A percentile compares a stretch with the other conserved stretches of the same genome.
Conservation (phyloP, 2,888 invertebrate species). For the Yponomeuta cagnagella region DNA sequence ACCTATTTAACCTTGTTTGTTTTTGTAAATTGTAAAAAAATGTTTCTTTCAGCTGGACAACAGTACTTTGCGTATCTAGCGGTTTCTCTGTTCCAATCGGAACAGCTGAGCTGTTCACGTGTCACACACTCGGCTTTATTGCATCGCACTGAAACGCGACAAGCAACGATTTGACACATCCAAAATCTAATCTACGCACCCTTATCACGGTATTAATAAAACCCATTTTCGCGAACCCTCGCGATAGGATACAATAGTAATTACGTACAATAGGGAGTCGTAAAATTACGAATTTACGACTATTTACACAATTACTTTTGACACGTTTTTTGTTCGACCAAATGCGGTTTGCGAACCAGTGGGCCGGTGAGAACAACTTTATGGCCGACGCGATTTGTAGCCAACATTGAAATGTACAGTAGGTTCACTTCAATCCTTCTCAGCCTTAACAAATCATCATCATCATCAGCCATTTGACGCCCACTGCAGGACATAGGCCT, state of each 20-base stretch:
- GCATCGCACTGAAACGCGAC: constrained; percentile 6
- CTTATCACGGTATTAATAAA: constrained; percentile 1
- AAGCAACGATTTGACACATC: constrained; percentile 12
- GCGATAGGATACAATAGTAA: no score
- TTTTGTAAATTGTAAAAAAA: no score
- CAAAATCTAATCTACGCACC: constrained; percentile 11
- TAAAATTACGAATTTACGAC: constrained; percentile 15
- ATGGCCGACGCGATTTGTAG: constrained; percentile 6
- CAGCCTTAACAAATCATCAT: no score
- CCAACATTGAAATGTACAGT: background rate
- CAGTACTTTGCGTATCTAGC: background rate
- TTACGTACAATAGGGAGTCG: background rate
- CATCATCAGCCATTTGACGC: no score
- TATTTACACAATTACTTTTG: constrained; percentile 14
- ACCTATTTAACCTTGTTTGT: no score
- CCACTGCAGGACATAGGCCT: no score
- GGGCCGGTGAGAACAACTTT: background rate
- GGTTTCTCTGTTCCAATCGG: background rate
- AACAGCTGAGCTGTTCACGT: constrained; percentile 12
- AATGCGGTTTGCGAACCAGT: constrained; percentile 4
- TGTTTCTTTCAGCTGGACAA: no score
- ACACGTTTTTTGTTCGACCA: constrained; percentile 7
- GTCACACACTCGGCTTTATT: constrained; percentile 11
- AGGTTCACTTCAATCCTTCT: background rate
- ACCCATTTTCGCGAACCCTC: background rate